These are phyloP conservation scores for Corythoichthys haematopterus DNA, from an alignment of 2,113 vertebrate species.

Conservation along the genomic window DNA sequence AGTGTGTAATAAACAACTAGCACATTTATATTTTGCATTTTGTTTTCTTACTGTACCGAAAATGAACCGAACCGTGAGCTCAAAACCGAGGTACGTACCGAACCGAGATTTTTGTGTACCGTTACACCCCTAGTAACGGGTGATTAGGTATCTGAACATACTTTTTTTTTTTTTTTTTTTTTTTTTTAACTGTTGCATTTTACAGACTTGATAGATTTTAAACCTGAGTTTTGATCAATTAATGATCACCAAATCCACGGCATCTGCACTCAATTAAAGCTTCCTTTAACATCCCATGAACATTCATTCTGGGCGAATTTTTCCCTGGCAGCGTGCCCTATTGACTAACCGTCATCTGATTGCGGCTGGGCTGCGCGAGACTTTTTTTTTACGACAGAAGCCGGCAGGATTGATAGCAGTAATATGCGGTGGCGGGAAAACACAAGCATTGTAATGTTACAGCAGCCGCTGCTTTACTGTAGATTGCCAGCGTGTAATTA, in stretches of 20 bases:
- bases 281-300: slow-evolving; percentile 43
- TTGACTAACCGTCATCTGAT: slow-evolving; percentile 44
- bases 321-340: slow-evolving; percentile 19
- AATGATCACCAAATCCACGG: slow-evolving; percentile 31
- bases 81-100: too few relatives aligned
- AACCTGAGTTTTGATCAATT: slow-evolving; percentile 34
- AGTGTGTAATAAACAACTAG: too few relatives aligned
- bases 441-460: slow-evolving; percentile 1
- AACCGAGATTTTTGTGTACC: too few relatives aligned
- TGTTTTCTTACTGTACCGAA: too few relatives aligned
- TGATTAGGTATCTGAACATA: background rate
- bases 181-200: background rate
- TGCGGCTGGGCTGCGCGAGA: slow-evolving; percentile 27
- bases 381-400: slow-evolving; percentile 34
- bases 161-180: background rate
- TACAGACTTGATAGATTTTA: slow-evolving; percentile 21
- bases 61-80: too few relatives aligned
- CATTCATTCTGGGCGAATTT: slow-evolving; percentile 26
- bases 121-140: too few relatives aligned
- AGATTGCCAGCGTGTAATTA: slow-evolving; percentile 41
- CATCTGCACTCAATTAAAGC: slow-evolving; percentile 30
- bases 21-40: too few relatives aligned
- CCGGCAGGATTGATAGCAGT: slow-evolving; percentile 46
- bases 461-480: slow-evolving; percentile 21
- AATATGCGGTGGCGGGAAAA: slow-evolving; percentile 3